Percentiles rank a stretch among this genome's conserved stretches.
Evolutionary conservation across 2,797 vertebrate genomes (phyloP).

Genomic region (Takifugu ocellatus): DNA sequence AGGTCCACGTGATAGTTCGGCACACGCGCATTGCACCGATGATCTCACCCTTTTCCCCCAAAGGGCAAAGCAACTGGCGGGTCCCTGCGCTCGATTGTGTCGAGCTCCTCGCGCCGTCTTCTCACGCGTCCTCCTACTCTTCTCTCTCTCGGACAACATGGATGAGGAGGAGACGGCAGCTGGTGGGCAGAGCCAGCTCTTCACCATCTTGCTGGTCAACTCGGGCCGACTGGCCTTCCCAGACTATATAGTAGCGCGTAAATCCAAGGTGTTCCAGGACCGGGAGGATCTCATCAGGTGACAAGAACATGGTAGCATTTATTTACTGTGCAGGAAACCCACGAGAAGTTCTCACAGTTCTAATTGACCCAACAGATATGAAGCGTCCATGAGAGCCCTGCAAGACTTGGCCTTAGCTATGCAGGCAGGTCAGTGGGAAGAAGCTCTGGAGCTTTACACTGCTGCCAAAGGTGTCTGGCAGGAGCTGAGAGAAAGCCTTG

Average conservation of each 20-base stretch:
- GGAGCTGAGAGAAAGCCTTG: constrained; percentile 68
- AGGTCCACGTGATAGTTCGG: background rate
- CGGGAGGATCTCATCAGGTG: constrained; percentile 92
- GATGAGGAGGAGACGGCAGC: constrained; percentile 89
- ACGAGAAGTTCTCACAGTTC: background rate
- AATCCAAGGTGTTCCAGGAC: constrained; percentile 82
- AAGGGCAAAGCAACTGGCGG: constrained; percentile 84
- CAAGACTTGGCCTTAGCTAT: constrained; percentile 81
- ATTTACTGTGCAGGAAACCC: background rate
- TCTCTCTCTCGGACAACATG: constrained; percentile 82
- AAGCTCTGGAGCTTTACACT: constrained; percentile 78
- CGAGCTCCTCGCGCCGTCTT: constrained; percentile 83
- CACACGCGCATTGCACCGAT: too few relatives aligned
- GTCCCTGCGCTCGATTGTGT: constrained; percentile 80
- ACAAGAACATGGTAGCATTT: background rate
- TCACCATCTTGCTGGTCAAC: constrained; percentile 86
- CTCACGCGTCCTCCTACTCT: constrained; percentile 86
- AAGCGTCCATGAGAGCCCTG: constrained; percentile 79
- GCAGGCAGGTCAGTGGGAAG: constrained; percentile 85
- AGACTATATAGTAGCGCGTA: constrained; percentile 79
- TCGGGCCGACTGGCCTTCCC: constrained; percentile 86
- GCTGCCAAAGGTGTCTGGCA: constrained; percentile 80
- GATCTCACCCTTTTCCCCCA: constrained; percentile 13
- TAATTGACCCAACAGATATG: constrained; percentile 73
- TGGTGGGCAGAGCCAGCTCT: constrained; percentile 88